A percentile compares a stretch with the other conserved stretches of the same genome.
phyloP scores from a whole-genome alignment of 1,140 invertebrate species.

The Drosophila subobscura region DNA sequence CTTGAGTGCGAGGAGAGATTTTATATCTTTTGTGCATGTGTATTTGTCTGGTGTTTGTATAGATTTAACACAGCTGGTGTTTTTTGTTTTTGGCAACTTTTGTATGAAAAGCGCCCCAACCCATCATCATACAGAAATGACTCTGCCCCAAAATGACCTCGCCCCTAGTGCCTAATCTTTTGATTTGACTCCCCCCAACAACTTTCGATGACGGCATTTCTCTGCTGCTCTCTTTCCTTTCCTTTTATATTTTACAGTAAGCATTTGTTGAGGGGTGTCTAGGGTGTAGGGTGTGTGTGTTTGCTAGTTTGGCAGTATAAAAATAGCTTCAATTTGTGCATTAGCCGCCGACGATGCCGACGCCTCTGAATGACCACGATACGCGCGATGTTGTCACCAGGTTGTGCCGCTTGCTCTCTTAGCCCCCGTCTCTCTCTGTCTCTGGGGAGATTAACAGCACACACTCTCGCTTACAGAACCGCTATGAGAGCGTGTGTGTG shows the following conservation, averaged over 20 bases:
- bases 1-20: neutral
- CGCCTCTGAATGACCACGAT: slow-evolving; percentile 16
- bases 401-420: slow-evolving; percentile 13
- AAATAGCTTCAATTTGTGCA: slow-evolving; percentile 40
- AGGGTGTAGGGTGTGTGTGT: slow-evolving; percentile 10
- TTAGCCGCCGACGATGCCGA: slow-evolving; percentile 2
- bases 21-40: neutral
- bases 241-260: slow-evolving; percentile 4
- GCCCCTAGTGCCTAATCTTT: slow-evolving; percentile 44
- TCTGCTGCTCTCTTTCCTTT: slow-evolving; percentile 18
- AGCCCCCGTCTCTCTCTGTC: slow-evolving; percentile 7
- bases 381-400: slow-evolving; percentile 43
- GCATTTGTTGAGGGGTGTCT: neutral
- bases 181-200: neutral
- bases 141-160: slow-evolving; percentile 41
- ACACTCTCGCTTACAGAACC: neutral
- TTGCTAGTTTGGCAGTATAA: slow-evolving; percentile 12
- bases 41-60: slow-evolving; percentile 40
- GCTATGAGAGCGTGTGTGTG: no score
- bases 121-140: no score
- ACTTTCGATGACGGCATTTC: slow-evolving; percentile 70
- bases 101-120: neutral
- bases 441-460: neutral
- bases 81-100: slow-evolving; percentile 21
- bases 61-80: slow-evolving; percentile 57